phyloP scores from a whole-genome alignment of 2,888 invertebrate genomes.

The Stenichneumon culpator region DNA sequence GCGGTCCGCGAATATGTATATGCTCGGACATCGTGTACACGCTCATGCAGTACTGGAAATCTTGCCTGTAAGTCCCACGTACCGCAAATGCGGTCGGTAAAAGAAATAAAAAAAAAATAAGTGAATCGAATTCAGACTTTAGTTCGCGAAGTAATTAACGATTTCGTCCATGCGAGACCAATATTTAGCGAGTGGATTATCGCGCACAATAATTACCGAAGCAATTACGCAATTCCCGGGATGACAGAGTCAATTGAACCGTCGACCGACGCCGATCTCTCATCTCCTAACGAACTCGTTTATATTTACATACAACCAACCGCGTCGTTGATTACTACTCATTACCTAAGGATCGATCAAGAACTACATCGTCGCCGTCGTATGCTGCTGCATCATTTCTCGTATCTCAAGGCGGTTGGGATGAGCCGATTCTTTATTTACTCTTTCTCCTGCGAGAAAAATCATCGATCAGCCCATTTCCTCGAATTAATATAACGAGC shows the following conservation, averaged over 20 bases:
- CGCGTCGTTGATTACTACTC: not conserved
- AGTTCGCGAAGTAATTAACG: not conserved
- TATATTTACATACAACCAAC: not conserved
- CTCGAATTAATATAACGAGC: not conserved
- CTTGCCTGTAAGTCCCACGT: not conserved
- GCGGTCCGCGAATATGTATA: conserved; percentile 3
- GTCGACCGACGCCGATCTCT: not conserved
- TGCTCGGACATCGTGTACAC: not conserved
- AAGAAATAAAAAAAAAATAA: not conserved
- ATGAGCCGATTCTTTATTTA: not conserved
- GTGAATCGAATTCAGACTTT: not conserved
- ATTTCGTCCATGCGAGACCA: not conserved
- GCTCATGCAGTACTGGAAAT: not conserved
- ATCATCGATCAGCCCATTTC: not conserved
- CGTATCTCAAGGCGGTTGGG: not conserved
- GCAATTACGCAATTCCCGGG: not conserved
- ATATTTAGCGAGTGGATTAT: not conserved
- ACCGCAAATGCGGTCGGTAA: not conserved
- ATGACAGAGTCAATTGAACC: not conserved
- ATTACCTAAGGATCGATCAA: not conserved
- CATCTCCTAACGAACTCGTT: not conserved
- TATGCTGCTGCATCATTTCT: not conserved
- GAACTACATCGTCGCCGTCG: not conserved
- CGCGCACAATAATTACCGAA: not conserved
- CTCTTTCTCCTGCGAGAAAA: not conserved